Percentiles rank a stretch among this genome's conserved stretches.
phyloP scores from a whole-genome alignment of 2,113 vertebrate genomes.

The Alosa alosa region DNA sequence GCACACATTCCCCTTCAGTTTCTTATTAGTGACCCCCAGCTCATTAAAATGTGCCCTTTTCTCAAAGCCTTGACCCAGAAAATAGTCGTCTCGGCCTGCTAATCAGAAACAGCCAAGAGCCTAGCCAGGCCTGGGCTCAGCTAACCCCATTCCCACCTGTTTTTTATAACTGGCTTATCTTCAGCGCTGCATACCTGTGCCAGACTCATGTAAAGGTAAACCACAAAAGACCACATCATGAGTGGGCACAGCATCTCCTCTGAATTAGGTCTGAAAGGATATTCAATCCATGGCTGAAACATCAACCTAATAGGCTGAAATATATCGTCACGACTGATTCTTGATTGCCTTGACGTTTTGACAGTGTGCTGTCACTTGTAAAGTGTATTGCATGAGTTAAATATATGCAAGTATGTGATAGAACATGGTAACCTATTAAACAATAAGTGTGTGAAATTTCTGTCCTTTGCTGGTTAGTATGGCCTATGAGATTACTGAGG shows the following conservation, averaged over 20 bases:
- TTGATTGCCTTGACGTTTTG: no score
- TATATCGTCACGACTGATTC: no score
- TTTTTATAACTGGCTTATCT: slow-evolving; percentile 9
- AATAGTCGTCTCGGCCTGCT: slow-evolving; percentile 55
- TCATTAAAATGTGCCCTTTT: slow-evolving; percentile 55
- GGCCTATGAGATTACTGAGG: not conserved
- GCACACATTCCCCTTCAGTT: slow-evolving; percentile 27
- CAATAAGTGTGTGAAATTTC: not conserved
- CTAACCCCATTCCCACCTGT: slow-evolving; percentile 18
- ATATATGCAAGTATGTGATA: not conserved
- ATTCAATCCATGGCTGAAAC: not conserved
- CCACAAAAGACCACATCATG: not conserved
- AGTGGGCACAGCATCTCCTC: not conserved
- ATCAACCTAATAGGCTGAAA: not conserved
- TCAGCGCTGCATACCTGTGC: not conserved
- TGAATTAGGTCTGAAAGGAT: not conserved
- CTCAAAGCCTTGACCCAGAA: slow-evolving; percentile 61
- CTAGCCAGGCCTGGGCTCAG: slow-evolving; percentile 16
- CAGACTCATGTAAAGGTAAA: not conserved
- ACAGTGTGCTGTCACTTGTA: no score
- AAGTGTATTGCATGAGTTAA: not conserved
- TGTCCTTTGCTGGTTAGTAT: not conserved
- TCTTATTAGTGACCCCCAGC: slow-evolving; percentile 38
- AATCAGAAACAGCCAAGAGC: slow-evolving; percentile 58
- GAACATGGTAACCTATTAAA: not conserved